Evolutionary conservation across 2,113 vertebrate species (phyloP), one percentile per base, ranked within the genome.

Genomic region (Peucedramus taeniatus): DNA sequence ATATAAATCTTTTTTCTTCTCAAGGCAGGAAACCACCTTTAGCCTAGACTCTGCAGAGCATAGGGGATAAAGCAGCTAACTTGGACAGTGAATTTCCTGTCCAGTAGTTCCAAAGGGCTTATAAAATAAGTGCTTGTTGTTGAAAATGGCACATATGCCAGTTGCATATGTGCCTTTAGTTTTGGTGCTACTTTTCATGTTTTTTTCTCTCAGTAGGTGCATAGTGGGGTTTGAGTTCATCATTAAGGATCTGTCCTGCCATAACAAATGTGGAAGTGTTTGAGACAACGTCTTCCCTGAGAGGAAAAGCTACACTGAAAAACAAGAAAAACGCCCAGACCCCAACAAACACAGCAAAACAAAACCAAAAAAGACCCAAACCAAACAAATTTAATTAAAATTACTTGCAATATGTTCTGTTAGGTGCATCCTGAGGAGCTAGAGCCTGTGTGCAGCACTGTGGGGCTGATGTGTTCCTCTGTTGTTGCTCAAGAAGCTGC

Each of bases 21-120:
- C 2, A 5, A 87, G 69, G 40, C 30, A 72, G 45, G 37, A 85
- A 89, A 51, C 21, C 3, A 21, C 54, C 19, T 71, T 66, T 77
- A 87, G 23, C 24, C 19, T 18, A 28, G 42, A 24, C 33, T 74
- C 18, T 35, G 57, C 17, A 57, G 35, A 28, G 10, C 37, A 20
- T 11, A 33, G 27, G 2, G 10, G 33, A 40, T 94, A 61, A 97
- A 97, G 74, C 31, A 82, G 74, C 70, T 90, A 92, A 68, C 24
- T 75, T 75, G 53, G 60, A 93, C 89, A 95, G 69, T 92, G 74
- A 44, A 72, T 91, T 97, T 97, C 75, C 93, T 96, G 84, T 91
- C 74, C 50, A 15, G 14, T 81, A 30, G 23, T 77, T 95, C 30
- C 56, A 90, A 97, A 96, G 53, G 53, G 23, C 57, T 95, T 84